A percentile compares a stretch with the other conserved stretches of the same genome.
These are phyloP conservation scores for Gonioctena quinquepunctata DNA, from an alignment of 1,140 invertebrate genomes.

Conservation along the genomic window DNA sequence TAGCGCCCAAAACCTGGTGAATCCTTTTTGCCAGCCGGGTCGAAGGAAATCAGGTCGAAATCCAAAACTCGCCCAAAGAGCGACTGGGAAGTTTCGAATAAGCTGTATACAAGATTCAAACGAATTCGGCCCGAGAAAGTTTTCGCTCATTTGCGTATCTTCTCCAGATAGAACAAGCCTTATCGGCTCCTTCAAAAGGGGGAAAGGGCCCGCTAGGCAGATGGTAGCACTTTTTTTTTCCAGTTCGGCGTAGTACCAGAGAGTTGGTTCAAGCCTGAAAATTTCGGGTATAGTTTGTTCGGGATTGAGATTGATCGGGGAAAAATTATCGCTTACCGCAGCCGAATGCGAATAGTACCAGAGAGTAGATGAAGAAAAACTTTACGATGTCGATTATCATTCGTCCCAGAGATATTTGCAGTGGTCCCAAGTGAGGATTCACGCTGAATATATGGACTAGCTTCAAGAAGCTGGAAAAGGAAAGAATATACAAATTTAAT, in stretches of 20 bases:
- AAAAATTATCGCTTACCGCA: constrained; percentile 67
- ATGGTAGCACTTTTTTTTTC: constrained; percentile 76
- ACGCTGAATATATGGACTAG: constrained; percentile 89
- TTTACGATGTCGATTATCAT: constrained; percentile 90
- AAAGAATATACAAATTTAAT: too few relatives aligned
- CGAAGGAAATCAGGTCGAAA: constrained; percentile 82
- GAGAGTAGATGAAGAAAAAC: constrained; percentile 84
- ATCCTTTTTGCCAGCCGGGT: constrained; percentile 74
- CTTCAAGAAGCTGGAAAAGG: constrained; percentile 74
- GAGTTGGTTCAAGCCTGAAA: constrained; percentile 76
- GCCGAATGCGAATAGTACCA: constrained; percentile 83
- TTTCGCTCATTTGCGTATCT: constrained; percentile 63
- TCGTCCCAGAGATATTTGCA: constrained; percentile 82
- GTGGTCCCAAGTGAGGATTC: constrained; percentile 85
- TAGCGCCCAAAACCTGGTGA: constrained; percentile 81
- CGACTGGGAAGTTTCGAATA: constrained; percentile 88
- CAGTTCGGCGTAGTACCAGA: constrained; percentile 88
- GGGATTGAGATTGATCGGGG: too few relatives aligned
- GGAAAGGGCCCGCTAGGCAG: constrained; percentile 63
- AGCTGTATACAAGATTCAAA: too few relatives aligned
- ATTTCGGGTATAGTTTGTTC: too few relatives aligned
- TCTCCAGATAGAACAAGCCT: constrained; percentile 79
- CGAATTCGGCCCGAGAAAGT: too few relatives aligned
- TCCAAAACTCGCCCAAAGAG: constrained; percentile 91
- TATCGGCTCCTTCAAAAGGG: constrained; percentile 68